These are phyloP conservation scores for Malaclemys terrapin DNA, from an alignment of 2,113 vertebrate species.

Conservation along the genomic window DNA sequence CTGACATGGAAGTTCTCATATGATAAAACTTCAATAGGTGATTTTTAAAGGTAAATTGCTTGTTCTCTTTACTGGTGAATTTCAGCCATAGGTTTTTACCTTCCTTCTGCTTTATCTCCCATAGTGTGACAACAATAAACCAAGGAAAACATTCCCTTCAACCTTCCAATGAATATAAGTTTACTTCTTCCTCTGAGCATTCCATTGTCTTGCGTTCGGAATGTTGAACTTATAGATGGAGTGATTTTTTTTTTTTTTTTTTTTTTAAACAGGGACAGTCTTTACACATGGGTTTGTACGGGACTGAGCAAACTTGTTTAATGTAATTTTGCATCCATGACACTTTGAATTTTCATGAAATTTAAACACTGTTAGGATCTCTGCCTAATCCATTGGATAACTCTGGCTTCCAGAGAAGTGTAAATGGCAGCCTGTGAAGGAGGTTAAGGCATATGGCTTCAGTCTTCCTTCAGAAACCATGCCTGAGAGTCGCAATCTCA, in stretches of 20 bases:
- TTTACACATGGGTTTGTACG: slow-evolving; percentile 8
- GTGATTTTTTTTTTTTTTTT: neutral
- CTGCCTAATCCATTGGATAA: neutral
- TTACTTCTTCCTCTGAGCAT: slow-evolving; percentile 46
- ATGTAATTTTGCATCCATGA: neutral
- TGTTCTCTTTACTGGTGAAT: neutral
- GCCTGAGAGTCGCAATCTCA: neutral
- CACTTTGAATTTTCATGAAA: neutral
- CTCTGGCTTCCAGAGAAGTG: neutral
- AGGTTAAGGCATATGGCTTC: neutral
- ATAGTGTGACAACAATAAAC: slow-evolving; percentile 46
- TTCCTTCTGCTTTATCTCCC: slow-evolving; percentile 1
- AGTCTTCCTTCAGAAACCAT: neutral
- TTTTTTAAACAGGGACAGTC: neutral
- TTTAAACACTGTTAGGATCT: neutral
- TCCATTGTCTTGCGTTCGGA: slow-evolving; percentile 26
- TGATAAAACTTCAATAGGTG: neutral
- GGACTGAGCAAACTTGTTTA: neutral
- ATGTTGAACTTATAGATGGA: slow-evolving; percentile 11
- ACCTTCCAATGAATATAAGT: slow-evolving; percentile 18
- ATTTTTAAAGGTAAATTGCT: neutral
- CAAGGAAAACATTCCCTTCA: slow-evolving; percentile 26
- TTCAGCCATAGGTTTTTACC: slow-evolving; percentile 7
- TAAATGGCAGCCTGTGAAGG: neutral
- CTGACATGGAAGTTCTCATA: neutral